phyloP scores from a whole-genome alignment of 2,113 vertebrate species.

The Macrotis lagotis region DNA sequence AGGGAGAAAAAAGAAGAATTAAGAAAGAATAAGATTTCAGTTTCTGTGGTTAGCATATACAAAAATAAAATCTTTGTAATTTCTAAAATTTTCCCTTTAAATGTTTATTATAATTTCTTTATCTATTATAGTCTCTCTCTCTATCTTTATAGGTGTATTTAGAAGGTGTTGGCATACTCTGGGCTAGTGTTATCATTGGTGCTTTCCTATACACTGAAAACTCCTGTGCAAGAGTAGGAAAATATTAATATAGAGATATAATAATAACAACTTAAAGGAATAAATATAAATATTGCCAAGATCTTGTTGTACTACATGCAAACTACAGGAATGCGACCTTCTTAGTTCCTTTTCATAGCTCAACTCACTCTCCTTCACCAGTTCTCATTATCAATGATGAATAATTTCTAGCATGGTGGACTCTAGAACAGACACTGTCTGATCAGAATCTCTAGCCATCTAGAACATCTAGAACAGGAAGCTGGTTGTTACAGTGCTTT shows the following conservation, averaged over 20 bases:
- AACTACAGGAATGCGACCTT: background rate
- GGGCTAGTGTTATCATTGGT: background rate
- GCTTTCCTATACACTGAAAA: background rate
- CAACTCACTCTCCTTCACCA: background rate
- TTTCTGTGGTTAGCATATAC: background rate
- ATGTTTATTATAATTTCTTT: background rate
- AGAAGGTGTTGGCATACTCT: background rate
- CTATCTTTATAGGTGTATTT: background rate
- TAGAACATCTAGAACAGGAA: background rate
- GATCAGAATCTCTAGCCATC: background rate
- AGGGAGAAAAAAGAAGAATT: background rate
- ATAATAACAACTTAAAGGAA: background rate
- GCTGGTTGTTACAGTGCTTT: background rate
- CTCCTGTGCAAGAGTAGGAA: background rate
- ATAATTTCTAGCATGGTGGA: background rate
- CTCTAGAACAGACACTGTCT: background rate
- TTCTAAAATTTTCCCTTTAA: background rate
- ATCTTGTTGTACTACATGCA: background rate
- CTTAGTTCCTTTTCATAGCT: background rate
- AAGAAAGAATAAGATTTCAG: background rate
- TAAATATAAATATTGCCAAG: background rate
- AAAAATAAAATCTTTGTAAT: background rate
- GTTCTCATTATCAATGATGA: background rate
- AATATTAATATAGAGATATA: background rate
- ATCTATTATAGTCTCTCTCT: no score